Percentiles rank a stretch among this genome's conserved stretches.
Conservation (phyloP, 2,888 invertebrate species). For the Lamellibrachia columna region DNA sequence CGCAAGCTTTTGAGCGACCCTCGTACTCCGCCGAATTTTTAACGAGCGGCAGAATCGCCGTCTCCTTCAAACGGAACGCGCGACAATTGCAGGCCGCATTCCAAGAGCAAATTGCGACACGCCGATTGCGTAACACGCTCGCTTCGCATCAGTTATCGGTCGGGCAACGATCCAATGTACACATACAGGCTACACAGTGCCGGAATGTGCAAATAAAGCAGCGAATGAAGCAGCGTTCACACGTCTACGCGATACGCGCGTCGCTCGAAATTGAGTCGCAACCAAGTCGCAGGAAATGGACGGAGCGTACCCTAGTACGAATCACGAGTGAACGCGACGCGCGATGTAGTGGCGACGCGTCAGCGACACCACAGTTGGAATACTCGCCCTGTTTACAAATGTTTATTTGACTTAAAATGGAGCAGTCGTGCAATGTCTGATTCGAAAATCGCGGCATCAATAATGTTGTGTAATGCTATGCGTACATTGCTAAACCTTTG, state of each 20-base stretch:
- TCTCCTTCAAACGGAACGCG: neutral
- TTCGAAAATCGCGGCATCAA: no score
- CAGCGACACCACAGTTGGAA: no score
- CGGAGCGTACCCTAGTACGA: neutral
- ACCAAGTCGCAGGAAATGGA: neutral
- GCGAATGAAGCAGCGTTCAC: neutral
- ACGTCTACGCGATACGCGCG: neutral
- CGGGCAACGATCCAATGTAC: neutral
- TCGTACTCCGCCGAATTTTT: neutral
- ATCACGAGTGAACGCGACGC: neutral
- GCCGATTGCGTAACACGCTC: neutral
- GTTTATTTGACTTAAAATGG: no score
- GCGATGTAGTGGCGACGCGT: no score
- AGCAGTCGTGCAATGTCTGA: no score
- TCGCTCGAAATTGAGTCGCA: neutral
- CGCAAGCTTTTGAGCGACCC: neutral
- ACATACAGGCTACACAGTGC: neutral
- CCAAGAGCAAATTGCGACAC: neutral
- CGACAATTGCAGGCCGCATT: neutral
- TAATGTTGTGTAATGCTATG: neutral
- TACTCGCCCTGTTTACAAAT: no score
- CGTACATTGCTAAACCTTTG: no score
- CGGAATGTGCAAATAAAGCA: neutral
- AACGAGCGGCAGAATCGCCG: neutral
- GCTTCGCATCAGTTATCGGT: neutral